Conservation (phyloP, 2,888 invertebrate genomes). For the Microplitis manilae region DNA sequence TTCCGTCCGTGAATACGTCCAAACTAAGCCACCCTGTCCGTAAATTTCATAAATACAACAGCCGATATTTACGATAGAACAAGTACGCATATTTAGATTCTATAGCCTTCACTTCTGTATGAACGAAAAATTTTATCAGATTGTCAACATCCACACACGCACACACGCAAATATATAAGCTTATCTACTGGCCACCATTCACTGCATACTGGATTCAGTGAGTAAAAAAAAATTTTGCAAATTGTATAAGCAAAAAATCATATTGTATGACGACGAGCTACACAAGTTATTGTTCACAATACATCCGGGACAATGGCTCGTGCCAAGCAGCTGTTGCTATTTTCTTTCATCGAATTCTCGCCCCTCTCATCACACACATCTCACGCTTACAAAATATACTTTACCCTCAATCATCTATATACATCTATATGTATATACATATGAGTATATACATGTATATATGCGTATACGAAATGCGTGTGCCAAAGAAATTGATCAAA, state of each 20-base stretch:
- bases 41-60: background rate
- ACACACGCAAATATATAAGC: background rate
- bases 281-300: conserved; percentile 49
- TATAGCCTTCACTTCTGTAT: background rate
- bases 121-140: background rate
- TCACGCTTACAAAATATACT: conserved; percentile 21
- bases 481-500: conserved; percentile 59
- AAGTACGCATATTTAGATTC: background rate
- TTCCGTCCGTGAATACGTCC: background rate
- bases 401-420: conserved; percentile 24
- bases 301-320: conserved; percentile 49
- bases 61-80: background rate
- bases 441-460: background rate
- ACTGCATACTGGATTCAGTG: conserved; percentile 46
- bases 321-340: conserved; percentile 53
- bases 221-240: conserved; percentile 18
- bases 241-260: conserved; percentile 26
- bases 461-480: conserved; percentile 25
- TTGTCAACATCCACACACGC: background rate
- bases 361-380: conserved; percentile 36
- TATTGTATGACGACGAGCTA: conserved; percentile 36
- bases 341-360: conserved; percentile 30
- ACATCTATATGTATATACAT: background rate
- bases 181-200: background rate
- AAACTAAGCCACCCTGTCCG: background rate